phyloP scores from a whole-genome alignment of 1,140 invertebrate species.

The Saccostrea echinata region DNA sequence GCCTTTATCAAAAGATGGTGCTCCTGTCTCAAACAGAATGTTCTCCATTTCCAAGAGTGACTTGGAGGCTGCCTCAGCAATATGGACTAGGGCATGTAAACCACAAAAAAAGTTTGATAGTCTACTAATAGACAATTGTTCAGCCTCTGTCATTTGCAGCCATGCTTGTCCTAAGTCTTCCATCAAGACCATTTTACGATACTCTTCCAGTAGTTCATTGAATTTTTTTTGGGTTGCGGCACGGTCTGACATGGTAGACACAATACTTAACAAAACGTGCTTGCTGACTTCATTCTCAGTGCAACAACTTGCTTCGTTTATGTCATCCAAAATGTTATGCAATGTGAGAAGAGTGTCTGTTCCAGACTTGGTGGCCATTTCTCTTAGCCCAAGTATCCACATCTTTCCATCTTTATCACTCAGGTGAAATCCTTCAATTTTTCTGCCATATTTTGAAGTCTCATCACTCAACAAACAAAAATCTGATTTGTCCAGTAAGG shows the following conservation, averaged over 20 bases:
- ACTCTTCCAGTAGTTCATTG: conserved; percentile 47
- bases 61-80: conserved; percentile 34
- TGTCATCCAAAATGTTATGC: conserved; percentile 51
- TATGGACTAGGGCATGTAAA: conserved; percentile 49
- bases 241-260: conserved; percentile 59
- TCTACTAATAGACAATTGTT: conserved; percentile 30
- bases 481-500: not conserved
- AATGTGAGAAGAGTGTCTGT: conserved; percentile 30
- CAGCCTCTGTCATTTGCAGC: conserved; percentile 5
- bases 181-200: conserved; percentile 44
- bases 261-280: conserved; percentile 51
- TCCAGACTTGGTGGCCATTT: conserved; percentile 50
- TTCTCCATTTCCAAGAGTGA: conserved; percentile 31
- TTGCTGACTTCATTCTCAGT: conserved; percentile 43
- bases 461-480: conserved; percentile 51
- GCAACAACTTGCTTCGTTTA: not conserved
- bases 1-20: conserved; percentile 44
- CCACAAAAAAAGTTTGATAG: conserved; percentile 53
- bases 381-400: conserved; percentile 48
- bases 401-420: conserved; percentile 26
- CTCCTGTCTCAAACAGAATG: conserved; percentile 33
- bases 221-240: conserved; percentile 56
- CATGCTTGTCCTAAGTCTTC: conserved; percentile 37
- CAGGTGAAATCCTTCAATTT: conserved; percentile 50
- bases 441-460: conserved; percentile 56